Base-by-base conservation (phyloP, 2,888 invertebrate species). In the Amiota mariae region DNA sequence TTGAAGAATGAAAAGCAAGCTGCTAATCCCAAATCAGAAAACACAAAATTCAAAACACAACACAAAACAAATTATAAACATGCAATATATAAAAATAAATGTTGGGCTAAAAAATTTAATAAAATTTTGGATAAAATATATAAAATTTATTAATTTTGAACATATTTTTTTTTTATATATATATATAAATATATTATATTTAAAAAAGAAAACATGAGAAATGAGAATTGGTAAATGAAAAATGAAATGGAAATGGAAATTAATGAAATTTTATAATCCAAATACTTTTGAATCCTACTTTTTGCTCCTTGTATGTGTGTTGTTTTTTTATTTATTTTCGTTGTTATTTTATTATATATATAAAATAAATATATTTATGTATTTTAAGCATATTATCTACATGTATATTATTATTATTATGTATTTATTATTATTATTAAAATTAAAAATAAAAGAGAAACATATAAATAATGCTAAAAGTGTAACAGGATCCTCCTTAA, bases 371-470 rank as follows among this genome's bases (percentile, higher is more conserved):
- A 72, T 70, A 74, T 72, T 72, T 75, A 72, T 74, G 61, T 82
- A 85, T 85, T 86, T 84, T 85, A 85, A 86, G 86, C 86, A 82
- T 84, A 85, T 86, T 85, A 85, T 86, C 83, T 85, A 86, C 84
- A 86, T 85, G 85, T 86, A 85, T 84, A 84, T 36, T 36, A 36
- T 36, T 36, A 36, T 36, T 36, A 84, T 84, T 86, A 84, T 85
- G 81, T 84, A 85, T 86, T 85, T 86, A 85, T 86, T 85, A 82
- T 80, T 84, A 85, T 73, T 70, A 79, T 79, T 86, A 84, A 84
- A 86, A 79, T 75, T 81, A 72, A 70, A 70, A 70, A 61, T 71
- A 57, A 64, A 70, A 56, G 56, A 72, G 67, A 63, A 74, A 72
- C 48, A 74, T 11, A 24, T 24, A 67, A 68, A 68, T 78, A 81